A percentile compares a stretch with the other conserved stretches of the same genome.
Evolutionary conservation across 2,113 vertebrate genomes (phyloP).

Genomic region (Coptodon bakossiorum): DNA sequence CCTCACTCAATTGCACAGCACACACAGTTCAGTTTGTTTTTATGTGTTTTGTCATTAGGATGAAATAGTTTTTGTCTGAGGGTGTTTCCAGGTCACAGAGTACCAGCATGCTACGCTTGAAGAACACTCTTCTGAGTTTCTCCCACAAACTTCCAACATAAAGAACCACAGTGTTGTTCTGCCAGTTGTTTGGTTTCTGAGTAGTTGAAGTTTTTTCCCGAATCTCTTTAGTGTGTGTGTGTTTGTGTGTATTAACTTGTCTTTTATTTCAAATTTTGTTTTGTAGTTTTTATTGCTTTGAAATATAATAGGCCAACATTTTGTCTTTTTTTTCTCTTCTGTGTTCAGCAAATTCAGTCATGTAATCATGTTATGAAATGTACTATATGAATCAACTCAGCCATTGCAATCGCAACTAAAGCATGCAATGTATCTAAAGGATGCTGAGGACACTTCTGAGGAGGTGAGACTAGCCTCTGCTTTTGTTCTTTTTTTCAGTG

Average conservation of each 20-base stretch:
- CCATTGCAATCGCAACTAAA: accelerated
- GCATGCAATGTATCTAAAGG: background rate
- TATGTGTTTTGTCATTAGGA: background rate
- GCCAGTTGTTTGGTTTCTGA: background rate
- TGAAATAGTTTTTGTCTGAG: background rate
- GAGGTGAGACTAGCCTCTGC: background rate
- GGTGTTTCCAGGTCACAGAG: background rate
- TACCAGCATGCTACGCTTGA: background rate
- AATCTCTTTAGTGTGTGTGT: background rate
- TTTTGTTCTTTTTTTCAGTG: background rate
- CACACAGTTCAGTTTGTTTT: background rate
- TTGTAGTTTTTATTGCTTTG: background rate
- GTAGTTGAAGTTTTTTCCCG: background rate
- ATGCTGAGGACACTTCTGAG: background rate
- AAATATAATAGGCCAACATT: background rate
- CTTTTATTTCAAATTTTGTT: background rate
- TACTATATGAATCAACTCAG: background rate
- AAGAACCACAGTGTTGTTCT: background rate
- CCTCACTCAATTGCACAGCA: background rate
- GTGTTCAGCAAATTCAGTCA: background rate
- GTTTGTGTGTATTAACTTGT: accelerated
- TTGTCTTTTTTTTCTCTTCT: background rate
- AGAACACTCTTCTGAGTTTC: background rate
- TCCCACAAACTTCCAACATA: background rate
- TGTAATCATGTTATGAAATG: accelerated